Evolutionary conservation across 1,140 invertebrate species (phyloP), one percentile per base, ranked within the genome.

Genomic region (Frieseomelitta varia): DNA sequence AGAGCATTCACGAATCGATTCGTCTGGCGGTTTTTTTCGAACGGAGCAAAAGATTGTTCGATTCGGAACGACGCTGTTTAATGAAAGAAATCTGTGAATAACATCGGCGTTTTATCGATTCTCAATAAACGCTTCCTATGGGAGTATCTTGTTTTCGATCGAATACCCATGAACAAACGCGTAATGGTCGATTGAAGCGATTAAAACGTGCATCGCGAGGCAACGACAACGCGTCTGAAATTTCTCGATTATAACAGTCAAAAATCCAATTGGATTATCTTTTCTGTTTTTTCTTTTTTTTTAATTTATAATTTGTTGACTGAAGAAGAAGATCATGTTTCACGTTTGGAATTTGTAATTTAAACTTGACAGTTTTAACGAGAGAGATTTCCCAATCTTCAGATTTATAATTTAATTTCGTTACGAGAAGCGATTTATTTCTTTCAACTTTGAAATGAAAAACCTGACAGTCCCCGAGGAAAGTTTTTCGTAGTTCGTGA

Each of bases 91-190:
- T 68, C 63, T 19, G 76, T 4, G 47, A 79, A 63, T 4, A 71
- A 19, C 65, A 72, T 72, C 53, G 55, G 8, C 24, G 55, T 24
- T 21, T 14, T 72, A 80, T 80, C 78, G 78, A 72, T 72, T 72
- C 67, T 72, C 78, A 15, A 80, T 80, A 72, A 80, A 71, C 14
- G 53, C 12, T 72, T 6, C 27, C 55, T 51, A 51, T 30, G 30
- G 21, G 65, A 51, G 34, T 63, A 79, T 53, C 76, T 68, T 53
- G 51, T 79, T 79, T 68, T 79, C 76, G 55, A 79, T n/a, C 47
- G 76, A 68, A 68, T 17, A 17, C 21, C 76, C 30, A n/a, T 17
- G 12, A 55, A 65, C 21, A n/a, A 55, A 68, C 17, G 76, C 34
- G 21, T 79, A 68, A 79, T 21, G n/a, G 21, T 12, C 39, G 47